Conservation (phyloP, 2,888 invertebrate genomes). For the Drosophila diplacantha region DNA sequence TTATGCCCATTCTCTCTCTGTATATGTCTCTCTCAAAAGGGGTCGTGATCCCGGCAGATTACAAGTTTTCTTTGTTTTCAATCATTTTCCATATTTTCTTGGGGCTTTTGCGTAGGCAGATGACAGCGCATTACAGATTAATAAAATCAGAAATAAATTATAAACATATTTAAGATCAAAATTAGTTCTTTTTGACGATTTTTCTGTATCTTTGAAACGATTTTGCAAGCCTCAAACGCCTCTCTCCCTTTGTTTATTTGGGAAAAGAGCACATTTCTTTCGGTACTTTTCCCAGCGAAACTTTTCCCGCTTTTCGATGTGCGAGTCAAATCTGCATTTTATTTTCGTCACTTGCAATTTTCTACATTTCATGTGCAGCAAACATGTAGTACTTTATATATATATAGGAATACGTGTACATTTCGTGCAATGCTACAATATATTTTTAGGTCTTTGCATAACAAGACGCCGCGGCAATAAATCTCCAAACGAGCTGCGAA, state of each 20-base stretch:
- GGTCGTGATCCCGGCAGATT: conserved; percentile 34
- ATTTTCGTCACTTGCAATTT: conserved; percentile 44
- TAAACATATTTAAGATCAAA: neutral
- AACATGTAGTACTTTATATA: conserved; percentile 21
- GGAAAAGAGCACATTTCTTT: conserved; percentile 6
- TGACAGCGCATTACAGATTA: neutral
- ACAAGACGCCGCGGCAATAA: conserved; percentile 38
- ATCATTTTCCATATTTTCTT: conserved; percentile 23
- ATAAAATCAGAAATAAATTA: neutral
- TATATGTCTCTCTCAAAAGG: neutral
- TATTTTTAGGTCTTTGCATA: conserved; percentile 44
- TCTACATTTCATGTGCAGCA: conserved; percentile 28
- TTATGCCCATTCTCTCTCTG: neutral
- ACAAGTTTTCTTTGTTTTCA: conserved; percentile 41
- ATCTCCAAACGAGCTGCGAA: conserved; percentile 42
- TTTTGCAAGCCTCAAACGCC: neutral
- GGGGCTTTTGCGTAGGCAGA: conserved; percentile 10
- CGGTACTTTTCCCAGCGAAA: conserved; percentile 11
- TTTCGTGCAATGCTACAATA: conserved; percentile 33
- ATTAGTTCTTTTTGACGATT: neutral
- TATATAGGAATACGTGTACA: conserved; percentile 13
- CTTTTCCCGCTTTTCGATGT: conserved; percentile 12
- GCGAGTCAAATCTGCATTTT: conserved; percentile 22
- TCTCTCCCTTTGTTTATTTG: conserved; percentile 19
- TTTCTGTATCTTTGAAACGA: neutral